Evolutionary conservation across 2,113 vertebrate species (phyloP), one percentile per base, ranked within the genome.

Genomic region (Ochotona princeps): DNA sequence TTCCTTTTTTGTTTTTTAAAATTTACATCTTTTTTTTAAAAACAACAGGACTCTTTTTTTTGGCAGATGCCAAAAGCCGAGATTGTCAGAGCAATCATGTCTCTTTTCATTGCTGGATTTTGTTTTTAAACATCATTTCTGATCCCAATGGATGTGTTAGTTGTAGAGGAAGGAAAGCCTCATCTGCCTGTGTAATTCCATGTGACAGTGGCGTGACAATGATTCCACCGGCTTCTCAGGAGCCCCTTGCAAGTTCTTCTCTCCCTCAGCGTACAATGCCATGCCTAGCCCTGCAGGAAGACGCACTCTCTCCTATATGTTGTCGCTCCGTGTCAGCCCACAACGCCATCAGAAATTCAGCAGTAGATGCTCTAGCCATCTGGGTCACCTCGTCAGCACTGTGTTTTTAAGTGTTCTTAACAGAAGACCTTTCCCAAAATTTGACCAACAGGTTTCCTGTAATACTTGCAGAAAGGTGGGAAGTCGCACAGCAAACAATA

Each of bases 261-360:
- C 26, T 70, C 51, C 28, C 61, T 57, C 21, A 13, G n/a, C 30
- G 26, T 35, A 25, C 49, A 83, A 57, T 35, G 9, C 54, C 11
- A 88, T 80, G 54, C 49, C 28, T 44, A 80, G 38, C 44, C 47
- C 30, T 35, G 60, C 82, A 76, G 74, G 65, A 79, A 65, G 26
- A 57, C 65, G 49, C 61, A 73, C 54, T 32, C 32, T 66, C 80
- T 84, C 90, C 73, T 93, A 96, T 57, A 93, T 66, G 91, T 87
- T 84, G 72, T 93, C 51, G n/a, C 60, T 84, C 84, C 49, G 35
- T 30, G 57, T 44, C 80, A 73, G 69, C 54, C 65, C 82, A 51
- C 54, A 63, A 90, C 80, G 80, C 49, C 75, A 65, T 10, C 44
- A 54, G 81, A 30, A 87, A 57, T 73, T 30, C 51, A 74, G 54